phyloP scores from a whole-genome alignment of 2,888 invertebrate genomes.

The Agriotes lineatus region DNA sequence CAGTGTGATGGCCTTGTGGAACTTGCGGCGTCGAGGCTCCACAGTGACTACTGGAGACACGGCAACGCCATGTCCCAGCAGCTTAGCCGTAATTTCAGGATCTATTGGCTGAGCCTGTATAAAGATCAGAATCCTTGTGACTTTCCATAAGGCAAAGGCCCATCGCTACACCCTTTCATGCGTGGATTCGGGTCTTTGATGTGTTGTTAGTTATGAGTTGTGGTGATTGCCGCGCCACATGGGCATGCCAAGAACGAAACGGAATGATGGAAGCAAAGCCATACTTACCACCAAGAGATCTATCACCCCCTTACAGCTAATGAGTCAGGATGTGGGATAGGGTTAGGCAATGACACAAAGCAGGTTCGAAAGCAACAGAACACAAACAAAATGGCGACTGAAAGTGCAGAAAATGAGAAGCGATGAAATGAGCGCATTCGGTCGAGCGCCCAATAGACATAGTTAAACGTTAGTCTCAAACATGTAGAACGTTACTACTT shows the following conservation, averaged over 20 bases:
- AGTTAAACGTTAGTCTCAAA: conserved; percentile 48
- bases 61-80: conserved; percentile 97
- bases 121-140: conserved; percentile 28
- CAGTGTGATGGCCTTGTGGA: conserved; percentile 99
- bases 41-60: conserved; percentile 99
- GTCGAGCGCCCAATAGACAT: conserved; percentile 66
- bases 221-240: conserved; percentile 3
- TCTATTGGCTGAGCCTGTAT: conserved; percentile 97
- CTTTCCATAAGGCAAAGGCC: conserved; percentile 23
- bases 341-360: conserved; percentile 63
- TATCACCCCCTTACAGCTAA: conserved; percentile 27
- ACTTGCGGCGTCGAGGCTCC: conserved; percentile 97
- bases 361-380: conserved; percentile 66
- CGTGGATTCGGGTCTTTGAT: neutral
- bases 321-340: conserved; percentile 46
- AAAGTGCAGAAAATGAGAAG: conserved; percentile 53
- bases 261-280: conserved; percentile 47
- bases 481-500: neutral
- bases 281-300: conserved; percentile 54
- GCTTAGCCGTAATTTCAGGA: conserved; percentile 94
- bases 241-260: conserved; percentile 25
- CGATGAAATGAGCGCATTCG: conserved; percentile 53
- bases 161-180: neutral
- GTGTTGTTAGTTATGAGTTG: conserved; percentile 10
- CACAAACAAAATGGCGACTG: conserved; percentile 55